Conservation (phyloP, 2,113 vertebrate genomes). For the Trichomycterus rosablanca region DNA sequence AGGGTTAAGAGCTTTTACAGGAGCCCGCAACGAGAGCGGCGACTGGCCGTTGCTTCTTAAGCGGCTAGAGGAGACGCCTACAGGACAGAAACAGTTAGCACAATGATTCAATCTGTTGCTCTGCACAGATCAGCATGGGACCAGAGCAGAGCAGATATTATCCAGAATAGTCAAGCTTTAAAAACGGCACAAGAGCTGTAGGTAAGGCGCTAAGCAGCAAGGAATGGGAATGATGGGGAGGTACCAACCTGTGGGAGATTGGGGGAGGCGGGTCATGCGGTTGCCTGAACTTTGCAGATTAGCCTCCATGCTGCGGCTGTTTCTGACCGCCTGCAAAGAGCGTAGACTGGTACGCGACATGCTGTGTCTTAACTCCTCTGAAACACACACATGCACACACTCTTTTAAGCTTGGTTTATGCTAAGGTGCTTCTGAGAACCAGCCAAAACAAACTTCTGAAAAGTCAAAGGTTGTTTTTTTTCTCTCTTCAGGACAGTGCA, state of each 20-base stretch:
- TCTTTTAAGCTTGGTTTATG: slow-evolving; percentile 29
- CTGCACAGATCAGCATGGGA: too few species aligned
- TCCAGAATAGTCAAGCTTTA: too few species aligned
- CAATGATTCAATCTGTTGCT: too few species aligned
- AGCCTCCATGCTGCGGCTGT: slow-evolving; percentile 86
- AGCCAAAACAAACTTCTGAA: background rate
- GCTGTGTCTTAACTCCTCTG: slow-evolving; percentile 86
- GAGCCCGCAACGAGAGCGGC: slow-evolving; percentile 65
- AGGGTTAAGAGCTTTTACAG: slow-evolving; percentile 70
- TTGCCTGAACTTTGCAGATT: slow-evolving; percentile 84
- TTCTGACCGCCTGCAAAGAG: slow-evolving; percentile 77
- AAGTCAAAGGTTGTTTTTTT: background rate
- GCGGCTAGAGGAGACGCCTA: slow-evolving; percentile 74
- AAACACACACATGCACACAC: slow-evolving; percentile 51
- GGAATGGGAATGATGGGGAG: background rate
- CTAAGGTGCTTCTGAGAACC: background rate
- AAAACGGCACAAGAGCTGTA: too few species aligned
- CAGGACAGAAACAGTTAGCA: slow-evolving; percentile 8
- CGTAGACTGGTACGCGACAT: slow-evolving; percentile 84
- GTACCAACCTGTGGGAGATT: slow-evolving; percentile 76
- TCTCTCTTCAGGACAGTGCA: too few species aligned
- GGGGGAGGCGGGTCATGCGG: slow-evolving; percentile 79
- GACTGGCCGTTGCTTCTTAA: slow-evolving; percentile 70
- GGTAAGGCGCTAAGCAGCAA: slow-evolving; percentile 42
- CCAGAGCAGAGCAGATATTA: too few species aligned